phyloP scores from a whole-genome alignment of 2,888 invertebrate species.

The Ariolimax columbianus region DNA sequence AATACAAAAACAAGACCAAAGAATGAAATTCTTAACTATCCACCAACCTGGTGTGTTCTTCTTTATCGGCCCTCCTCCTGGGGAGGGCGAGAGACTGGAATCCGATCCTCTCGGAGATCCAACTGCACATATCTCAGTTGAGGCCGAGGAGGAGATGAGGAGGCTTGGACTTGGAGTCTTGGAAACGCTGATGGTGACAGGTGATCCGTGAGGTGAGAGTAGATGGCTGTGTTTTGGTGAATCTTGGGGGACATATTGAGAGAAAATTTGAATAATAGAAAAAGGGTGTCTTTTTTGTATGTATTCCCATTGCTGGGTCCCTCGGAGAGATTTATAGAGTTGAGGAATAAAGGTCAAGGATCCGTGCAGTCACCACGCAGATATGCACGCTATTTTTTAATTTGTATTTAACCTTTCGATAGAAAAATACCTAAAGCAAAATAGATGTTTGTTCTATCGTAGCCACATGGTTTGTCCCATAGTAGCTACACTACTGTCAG shows the following conservation, averaged over 20 bases:
- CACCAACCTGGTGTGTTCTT: slow-evolving; percentile 48
- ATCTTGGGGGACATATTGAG: neutral
- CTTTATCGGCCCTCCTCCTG: slow-evolving; percentile 45
- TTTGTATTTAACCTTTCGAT: too few relatives aligned
- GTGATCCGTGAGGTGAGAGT: neutral
- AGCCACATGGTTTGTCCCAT: too few relatives aligned
- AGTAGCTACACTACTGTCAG: too few relatives aligned
- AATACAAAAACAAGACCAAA: too few relatives aligned
- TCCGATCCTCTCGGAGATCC: slow-evolving; percentile 37
- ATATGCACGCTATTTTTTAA: too few relatives aligned
- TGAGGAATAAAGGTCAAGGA: too few relatives aligned
- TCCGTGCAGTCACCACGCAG: too few relatives aligned
- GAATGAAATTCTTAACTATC: neutral
- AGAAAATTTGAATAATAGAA: neutral
- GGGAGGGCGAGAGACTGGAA: slow-evolving; percentile 42
- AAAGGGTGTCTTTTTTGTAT: too few relatives aligned
- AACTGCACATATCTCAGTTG: slow-evolving; percentile 44
- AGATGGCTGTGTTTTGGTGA: slow-evolving; percentile 20
- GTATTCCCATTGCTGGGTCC: too few relatives aligned
- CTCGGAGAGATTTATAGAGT: too few relatives aligned
- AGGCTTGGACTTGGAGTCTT: slow-evolving; percentile 35
- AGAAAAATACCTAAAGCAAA: too few relatives aligned
- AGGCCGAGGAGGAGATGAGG: slow-evolving; percentile 6
- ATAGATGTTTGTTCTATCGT: too few relatives aligned
- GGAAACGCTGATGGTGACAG: slow-evolving; percentile 16